Evolutionary conservation across 2,888 invertebrate genomes (phyloP), one percentile per base, ranked within the genome.

Genomic region (Acanthococcus lagerstroemiae): DNA sequence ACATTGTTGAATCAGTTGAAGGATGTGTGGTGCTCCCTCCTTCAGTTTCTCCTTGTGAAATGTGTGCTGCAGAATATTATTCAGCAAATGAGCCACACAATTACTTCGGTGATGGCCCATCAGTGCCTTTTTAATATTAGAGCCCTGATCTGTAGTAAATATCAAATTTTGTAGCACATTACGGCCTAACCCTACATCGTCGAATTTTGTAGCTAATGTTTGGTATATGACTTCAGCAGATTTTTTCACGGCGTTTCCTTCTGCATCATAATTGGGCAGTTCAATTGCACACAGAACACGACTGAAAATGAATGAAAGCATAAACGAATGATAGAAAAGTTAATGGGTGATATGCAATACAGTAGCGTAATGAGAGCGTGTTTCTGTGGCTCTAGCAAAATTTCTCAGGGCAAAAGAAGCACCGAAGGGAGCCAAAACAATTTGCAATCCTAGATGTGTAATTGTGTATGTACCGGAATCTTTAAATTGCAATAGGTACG

Each of bases 11-110:
- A 12, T 17, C 19, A 48, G 6, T 48, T 48, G 50, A 17, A 48
- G 19, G 6, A 48, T n/a, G 17, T 12, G 19, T 17, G 50, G 17
- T 7, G n/a, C 50, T 17, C n/a, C 50, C 17, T 17, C 50, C 17
- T 48, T 19, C 17, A 48, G 6, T 48, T 17, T 19, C 19, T 12
- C 19, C 19, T 48, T 48, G 7, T 48, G n/a, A 17, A 48, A 48
- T 17, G 50, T 48, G 19, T 48, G 7, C 50, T 7, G n/a, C 17
- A 19, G 19, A n/a, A 48, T 48, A 7, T 17, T 12, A 48, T 48
- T 48, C 7, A 48, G 50, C n/a, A 48, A 7, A 48, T 48, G 50
- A 19, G 50, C 50, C n/a, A 48, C 19, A 48, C 50, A 48, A 48
- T 48, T 48, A 48, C n/a, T 48, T 12, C 19, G 50, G n/a, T 7